Base-by-base conservation (phyloP, 2,888 invertebrate genomes). In the Thelaira solivaga region DNA sequence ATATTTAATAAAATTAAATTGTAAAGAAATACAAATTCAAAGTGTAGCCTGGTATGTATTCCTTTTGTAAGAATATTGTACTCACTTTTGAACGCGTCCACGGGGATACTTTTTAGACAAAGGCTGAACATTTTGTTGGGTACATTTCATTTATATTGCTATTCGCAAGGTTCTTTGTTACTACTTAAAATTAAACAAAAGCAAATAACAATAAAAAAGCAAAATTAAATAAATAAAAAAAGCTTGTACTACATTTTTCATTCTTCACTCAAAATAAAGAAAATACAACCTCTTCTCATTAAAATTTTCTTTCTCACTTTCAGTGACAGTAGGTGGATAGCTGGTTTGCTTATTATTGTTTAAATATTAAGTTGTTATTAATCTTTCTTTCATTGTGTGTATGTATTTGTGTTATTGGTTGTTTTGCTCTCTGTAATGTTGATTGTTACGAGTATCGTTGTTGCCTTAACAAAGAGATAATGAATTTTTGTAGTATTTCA, bases 371-470 rank as follows among this genome's bases (percentile, higher is more conserved):
- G 59, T 49, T 49, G 47, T 41, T 13, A 47, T 53, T 59, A 31
- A 1, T 43, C 55, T 36, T 55, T 13, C 31, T 39, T 55, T 18
- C 4, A 20, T 31, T 39, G 49, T 22, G 24, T 8, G 41, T 45
- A 45, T 68, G 73, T 68, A 68, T 77, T 43, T 69, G 69, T 76
- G 69, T 64, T 76, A 62, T 69, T 69, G 47, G 55, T 26, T 47
- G n/a, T n/a, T 20, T 13, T 26, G 45, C 64, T 57, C 65, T 59
- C 36, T 8, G 16, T 57, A 34, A 7, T 41, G 49, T 22, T 34
- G n/a, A 4, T 43, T 22, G n/a, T n/a, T n/a, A n/a, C n/a, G n/a
- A n/a, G 24, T 67, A 3, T 45, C 53, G 43, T 49, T 29, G 24
- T 75, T 47, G 10, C 47, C 67, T 43, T 45, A 69, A 55, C 47